Conservation (phyloP, 2,888 invertebrate species). For the Meganola albula region DNA sequence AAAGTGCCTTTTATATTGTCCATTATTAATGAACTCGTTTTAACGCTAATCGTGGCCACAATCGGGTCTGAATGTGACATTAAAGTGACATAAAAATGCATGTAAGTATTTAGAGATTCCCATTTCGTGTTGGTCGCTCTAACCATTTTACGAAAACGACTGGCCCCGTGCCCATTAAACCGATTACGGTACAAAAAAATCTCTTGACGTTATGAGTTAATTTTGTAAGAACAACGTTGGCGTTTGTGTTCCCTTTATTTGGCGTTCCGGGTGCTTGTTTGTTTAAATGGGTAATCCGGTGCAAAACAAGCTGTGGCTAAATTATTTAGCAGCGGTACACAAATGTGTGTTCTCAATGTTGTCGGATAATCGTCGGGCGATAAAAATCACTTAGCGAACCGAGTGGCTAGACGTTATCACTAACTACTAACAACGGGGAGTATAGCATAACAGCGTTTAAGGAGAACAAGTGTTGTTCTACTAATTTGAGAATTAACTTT, state of each 20-base stretch:
- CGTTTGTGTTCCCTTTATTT: conserved; percentile 71
- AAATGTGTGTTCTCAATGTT: conserved; percentile 60
- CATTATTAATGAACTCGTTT: conserved; percentile 64
- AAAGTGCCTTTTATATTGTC: conserved; percentile 28
- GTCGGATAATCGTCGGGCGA: conserved; percentile 59
- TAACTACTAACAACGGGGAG: conserved; percentile 44
- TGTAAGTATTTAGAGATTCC: conserved; percentile 72
- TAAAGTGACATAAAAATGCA: conserved; percentile 72
- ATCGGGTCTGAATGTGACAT: conserved; percentile 59
- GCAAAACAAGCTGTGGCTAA: conserved; percentile 56
- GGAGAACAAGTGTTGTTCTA: conserved; percentile 38
- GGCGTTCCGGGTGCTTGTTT: conserved; percentile 66
- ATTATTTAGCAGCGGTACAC: conserved; percentile 55
- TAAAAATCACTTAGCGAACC: conserved; percentile 68
- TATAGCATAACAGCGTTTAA: conserved; percentile 42
- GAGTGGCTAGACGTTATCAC: conserved; percentile 50
- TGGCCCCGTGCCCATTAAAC: conserved; percentile 74
- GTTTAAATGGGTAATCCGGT: conserved; percentile 70
- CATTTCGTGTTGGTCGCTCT: conserved; percentile 66
- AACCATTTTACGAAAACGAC: conserved; percentile 68
- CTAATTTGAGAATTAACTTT: conserved; percentile 43
- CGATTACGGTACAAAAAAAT: conserved; percentile 72
- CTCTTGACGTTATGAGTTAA: conserved; percentile 76
- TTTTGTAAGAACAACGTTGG: conserved; percentile 74
- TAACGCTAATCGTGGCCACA: conserved; percentile 69